These are phyloP conservation scores for Chelonoidis abingdonii DNA, from an alignment of 2,113 vertebrate species.

Conservation along the genomic window DNA sequence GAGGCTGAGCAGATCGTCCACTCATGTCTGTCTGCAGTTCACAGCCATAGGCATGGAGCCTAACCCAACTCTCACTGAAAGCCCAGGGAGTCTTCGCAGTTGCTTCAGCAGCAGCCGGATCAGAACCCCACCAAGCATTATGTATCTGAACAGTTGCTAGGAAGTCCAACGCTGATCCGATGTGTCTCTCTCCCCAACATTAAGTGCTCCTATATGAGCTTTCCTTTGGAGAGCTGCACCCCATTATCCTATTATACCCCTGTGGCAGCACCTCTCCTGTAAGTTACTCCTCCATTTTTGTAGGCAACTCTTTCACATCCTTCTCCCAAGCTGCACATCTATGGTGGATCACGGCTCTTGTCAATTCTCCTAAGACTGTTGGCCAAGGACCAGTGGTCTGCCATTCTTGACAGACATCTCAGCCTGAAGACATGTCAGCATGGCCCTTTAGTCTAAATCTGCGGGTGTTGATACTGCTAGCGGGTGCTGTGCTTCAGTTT, in stretches of 20 bases:
- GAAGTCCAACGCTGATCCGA: neutral
- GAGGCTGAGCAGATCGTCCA: neutral
- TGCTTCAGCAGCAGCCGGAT: neutral
- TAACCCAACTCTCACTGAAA: neutral
- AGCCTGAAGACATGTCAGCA: fast-evolving
- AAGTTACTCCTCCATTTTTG: neutral
- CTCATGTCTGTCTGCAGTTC: neutral
- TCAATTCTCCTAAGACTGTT: neutral
- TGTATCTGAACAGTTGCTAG: neutral
- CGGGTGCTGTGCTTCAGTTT: neutral
- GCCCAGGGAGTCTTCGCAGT: neutral
- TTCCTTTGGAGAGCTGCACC: neutral
- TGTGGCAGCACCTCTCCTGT: neutral
- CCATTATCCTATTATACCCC: neutral
- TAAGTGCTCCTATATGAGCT: neutral
- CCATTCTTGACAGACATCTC: fast-evolving
- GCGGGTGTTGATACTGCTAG: neutral
- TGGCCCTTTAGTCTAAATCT: fast-evolving
- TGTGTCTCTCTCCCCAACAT: neutral
- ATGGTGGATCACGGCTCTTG: neutral
- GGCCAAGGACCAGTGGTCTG: neutral
- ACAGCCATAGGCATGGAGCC: neutral
- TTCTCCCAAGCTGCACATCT: neutral
- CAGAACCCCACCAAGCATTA: neutral
- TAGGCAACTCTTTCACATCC: neutral